These are phyloP conservation scores for Poecile atricapillus DNA, from an alignment of 2,113 vertebrate species.

Conservation along the genomic window DNA sequence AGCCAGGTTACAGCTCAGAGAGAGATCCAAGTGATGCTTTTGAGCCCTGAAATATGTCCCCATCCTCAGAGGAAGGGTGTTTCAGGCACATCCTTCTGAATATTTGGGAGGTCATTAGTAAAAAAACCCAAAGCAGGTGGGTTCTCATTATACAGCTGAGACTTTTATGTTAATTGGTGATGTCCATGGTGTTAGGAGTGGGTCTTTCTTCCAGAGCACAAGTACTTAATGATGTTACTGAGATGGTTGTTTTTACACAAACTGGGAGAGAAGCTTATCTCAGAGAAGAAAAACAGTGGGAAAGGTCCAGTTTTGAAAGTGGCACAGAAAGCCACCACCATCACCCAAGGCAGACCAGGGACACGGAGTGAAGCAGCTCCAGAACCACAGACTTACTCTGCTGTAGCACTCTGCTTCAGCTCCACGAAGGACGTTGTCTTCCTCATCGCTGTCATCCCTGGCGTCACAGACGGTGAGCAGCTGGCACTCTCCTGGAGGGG, in stretches of 20 bases:
- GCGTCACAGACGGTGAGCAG: not conserved
- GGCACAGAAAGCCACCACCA: not conserved
- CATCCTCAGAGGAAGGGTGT: not conserved
- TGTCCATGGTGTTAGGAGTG: not conserved
- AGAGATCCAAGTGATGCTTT: not conserved
- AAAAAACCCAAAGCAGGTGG: not conserved
- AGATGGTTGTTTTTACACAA: not conserved
- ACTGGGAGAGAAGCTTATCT: not conserved
- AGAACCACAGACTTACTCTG: constrained; percentile 64
- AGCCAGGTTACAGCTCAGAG: not conserved
- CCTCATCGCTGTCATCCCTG: constrained; percentile 32
- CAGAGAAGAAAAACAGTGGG: not conserved
- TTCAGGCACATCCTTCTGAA: not conserved
- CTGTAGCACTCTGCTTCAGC: constrained; percentile 66
- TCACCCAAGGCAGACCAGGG: not conserved
- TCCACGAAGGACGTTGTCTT: not conserved
- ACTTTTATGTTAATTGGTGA: not conserved
- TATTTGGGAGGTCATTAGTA: not conserved
- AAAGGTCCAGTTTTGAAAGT: not conserved
- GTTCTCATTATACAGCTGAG: not conserved
- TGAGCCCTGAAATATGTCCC: not conserved
- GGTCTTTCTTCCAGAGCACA: not conserved
- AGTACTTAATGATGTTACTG: not conserved
- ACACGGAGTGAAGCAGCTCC: not conserved
- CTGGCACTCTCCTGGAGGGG: constrained; percentile 60